Base-by-base conservation (phyloP, 2,113 vertebrate species). In the Cathartes aura region DNA sequence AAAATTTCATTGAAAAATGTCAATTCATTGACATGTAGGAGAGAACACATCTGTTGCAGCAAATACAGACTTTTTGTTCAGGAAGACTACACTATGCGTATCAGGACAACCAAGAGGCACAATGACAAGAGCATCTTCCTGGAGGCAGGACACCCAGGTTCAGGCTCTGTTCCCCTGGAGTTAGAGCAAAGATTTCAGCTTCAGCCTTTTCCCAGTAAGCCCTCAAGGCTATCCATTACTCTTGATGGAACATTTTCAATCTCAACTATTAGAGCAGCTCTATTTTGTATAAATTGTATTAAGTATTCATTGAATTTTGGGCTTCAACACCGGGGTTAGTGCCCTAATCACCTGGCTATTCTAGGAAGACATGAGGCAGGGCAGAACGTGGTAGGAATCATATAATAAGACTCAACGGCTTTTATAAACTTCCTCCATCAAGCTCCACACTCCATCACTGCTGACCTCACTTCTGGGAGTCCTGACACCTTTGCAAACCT, bases 161-260 rank as follows among this genome's bases (percentile, higher is more conserved):
- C 80, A 79, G 43, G 23, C 30, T 82, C 70, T 84, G 26, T 36
- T 82, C 48, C 26, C 16, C 45, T 34, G 7, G 45, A 85, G 34
- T 64, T 20, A 85, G 68, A 91, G 23, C 30, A 48, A 59, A 87
- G 40, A 91, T 91, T 95, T 95, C 62, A 91, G 23, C 81, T 87
- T 94, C 74, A 93, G 12, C 40, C 81, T 88, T 91, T 94, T 63
- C 62, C 84, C 92, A 96, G 90, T 76, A 90, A 96, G 70, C 94
- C 97, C 97, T 97, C 83, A 96, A 97, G 97, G 96, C 97, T 97
- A 97, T 93, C 97, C 87, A 97, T 97, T 97, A 96, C 81, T 94
- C 97, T 97, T 96, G 91, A 96, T 95, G 66, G 91, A 97, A 97
- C 78, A 76, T 94, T 96, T 97, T 97, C 95, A 96, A 96, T 97